Conservation (phyloP, 2,797 vertebrate genomes). For the Pangasius sanitwongsei region DNA sequence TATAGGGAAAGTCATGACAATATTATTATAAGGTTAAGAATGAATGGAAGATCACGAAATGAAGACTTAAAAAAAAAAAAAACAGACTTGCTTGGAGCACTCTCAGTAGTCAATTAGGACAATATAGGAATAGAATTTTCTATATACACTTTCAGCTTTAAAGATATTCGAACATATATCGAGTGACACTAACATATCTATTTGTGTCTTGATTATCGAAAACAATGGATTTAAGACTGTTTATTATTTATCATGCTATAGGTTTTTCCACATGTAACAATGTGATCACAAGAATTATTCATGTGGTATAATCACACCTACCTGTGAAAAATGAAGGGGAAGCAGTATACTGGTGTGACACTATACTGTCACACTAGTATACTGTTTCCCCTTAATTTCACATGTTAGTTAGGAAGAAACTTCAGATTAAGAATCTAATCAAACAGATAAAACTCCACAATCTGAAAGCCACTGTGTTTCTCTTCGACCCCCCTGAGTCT, state of each 20-base stretch:
- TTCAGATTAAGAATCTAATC: slow-evolving; percentile 32
- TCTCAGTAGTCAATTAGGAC: neutral
- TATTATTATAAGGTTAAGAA: neutral
- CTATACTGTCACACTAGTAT: neutral
- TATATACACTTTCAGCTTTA: neutral
- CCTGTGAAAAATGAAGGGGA: too few relatives aligned
- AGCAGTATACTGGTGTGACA: too few relatives aligned
- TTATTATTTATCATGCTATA: too few relatives aligned
- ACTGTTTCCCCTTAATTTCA: neutral
- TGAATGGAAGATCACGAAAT: neutral
- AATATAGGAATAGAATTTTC: neutral
- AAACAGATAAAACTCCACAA: slow-evolving; percentile 16
- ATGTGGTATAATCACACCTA: too few relatives aligned
- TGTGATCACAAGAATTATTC: too few relatives aligned
- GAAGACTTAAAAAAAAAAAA: too few relatives aligned
- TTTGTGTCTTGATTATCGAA: too few relatives aligned
- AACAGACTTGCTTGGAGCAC: neutral
- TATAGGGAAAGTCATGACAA: neutral
- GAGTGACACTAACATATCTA: neutral
- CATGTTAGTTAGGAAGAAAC: slow-evolving; percentile 14
- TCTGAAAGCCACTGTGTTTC: slow-evolving; percentile 51
- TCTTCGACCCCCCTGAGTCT: slow-evolving; percentile 51
- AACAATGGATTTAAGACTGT: neutral
- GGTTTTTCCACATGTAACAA: too few relatives aligned
- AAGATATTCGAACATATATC: neutral